Base-by-base conservation (phyloP, 2,113 vertebrate species). In the Aplodontia rufa region DNA sequence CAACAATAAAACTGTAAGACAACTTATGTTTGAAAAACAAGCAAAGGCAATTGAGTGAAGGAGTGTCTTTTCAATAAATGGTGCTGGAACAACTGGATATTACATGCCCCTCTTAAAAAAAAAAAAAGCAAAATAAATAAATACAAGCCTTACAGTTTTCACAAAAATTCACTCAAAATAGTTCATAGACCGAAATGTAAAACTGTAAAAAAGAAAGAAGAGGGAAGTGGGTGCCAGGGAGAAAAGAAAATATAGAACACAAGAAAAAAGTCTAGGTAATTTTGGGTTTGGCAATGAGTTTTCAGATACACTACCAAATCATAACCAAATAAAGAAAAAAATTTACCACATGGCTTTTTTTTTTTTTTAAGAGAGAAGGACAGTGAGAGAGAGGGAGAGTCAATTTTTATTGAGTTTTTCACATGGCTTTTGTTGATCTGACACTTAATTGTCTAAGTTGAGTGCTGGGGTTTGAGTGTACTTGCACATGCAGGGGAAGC, bases 271-370 rank as follows among this genome's bases (percentile, higher is more conserved):
- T n/a, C 22, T 71, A 87, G 24, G 30, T 68, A 64, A 49, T 55
- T 26, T 4, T 14, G 28, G 45, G 35, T 60, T 87, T 90, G 51
- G 45, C 32, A 78, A 45, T 71, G 37, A 60, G 20, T 8, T 87
- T 90, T 87, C 74, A 94, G 17, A 82, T 47, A 74, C 30, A 74
- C 28, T 60, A 90, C 8, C 40, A 87, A 96, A 90, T 75, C 55
- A 66, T 47, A 30, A 79, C 6, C 42, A 55, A 74, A 17, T 78
- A 64, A 60, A n/a, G 24, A 90, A 72, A 58, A 87, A 55, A 12
- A 1, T 74, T n/a, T n/a, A n/a, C n/a, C n/a, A n/a, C n/a, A n/a
- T n/a, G n/a, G n/a, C n/a, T n/a, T n/a, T n/a, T n/a, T n/a, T n/a
- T n/a, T n/a, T n/a, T n/a, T n/a, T n/a, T n/a, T n/a, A n/a, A n/a